These are phyloP conservation scores for Otis tarda DNA, from an alignment of 2,113 vertebrate species.

Conservation along the genomic window DNA sequence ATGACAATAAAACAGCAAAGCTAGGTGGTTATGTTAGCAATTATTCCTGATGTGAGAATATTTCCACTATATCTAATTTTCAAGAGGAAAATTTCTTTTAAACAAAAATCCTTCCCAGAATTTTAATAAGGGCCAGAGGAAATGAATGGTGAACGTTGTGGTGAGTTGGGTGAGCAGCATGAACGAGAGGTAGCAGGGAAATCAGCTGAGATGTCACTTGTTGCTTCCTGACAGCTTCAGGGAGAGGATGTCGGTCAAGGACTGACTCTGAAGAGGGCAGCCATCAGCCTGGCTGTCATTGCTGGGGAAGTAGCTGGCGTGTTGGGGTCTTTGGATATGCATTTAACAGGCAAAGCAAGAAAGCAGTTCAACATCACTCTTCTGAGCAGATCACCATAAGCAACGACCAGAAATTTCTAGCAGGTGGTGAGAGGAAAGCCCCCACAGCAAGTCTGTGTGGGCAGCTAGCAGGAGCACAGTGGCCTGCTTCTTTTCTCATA, in stretches of 20 bases:
- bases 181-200: accelerated
- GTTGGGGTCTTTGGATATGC: not conserved
- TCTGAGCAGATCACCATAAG: not conserved
- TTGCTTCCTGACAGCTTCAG: not conserved
- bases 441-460: not conserved
- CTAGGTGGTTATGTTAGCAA: constrained; percentile 13
- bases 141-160: not conserved
- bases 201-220: not conserved
- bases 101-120: not conserved
- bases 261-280: not conserved
- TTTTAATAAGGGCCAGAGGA: not conserved
- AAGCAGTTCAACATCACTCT: not conserved
- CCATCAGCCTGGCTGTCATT: not conserved
- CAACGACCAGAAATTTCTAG: not conserved
- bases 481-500: not conserved
- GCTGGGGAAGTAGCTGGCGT: not conserved
- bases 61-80: constrained; percentile 15
- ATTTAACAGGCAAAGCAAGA: not conserved
- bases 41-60: constrained; percentile 16
- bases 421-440: not conserved
- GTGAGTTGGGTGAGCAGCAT: not conserved
- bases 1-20: constrained; percentile 24
- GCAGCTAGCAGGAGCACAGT: not conserved
- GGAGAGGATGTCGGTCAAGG: not conserved
- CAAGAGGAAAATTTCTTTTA: not conserved